Percentiles rank a stretch among this genome's conserved stretches.
phyloP scores from a whole-genome alignment of 2,797 vertebrate species.

The Cyprinodon diabolis region DNA sequence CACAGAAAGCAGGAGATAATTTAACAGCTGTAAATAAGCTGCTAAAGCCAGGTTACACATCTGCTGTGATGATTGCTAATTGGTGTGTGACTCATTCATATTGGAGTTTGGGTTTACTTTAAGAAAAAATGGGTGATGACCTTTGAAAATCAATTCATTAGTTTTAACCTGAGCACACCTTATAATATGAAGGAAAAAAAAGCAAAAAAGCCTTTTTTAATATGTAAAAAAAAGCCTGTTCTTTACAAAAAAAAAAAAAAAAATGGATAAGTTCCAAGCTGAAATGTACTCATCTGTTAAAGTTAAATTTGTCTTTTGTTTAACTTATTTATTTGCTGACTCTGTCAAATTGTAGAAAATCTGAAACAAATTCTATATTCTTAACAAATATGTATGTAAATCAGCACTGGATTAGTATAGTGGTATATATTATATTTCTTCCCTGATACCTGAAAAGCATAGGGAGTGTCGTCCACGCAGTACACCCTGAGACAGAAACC shows the following conservation, averaged over 20 bases:
- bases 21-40: neutral
- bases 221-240: neutral
- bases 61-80: neutral
- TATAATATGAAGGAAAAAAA: neutral
- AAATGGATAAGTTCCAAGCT: neutral
- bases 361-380: neutral
- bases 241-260: neutral
- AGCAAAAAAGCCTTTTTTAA: neutral
- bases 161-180: neutral
- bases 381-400: neutral
- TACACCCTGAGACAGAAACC: constrained; percentile 96
- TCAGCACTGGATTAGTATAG: neutral
- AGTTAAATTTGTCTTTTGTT: neutral
- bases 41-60: neutral
- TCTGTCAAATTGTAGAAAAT: neutral
- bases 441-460: constrained; percentile 91
- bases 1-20: neutral
- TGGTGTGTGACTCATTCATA: neutral
- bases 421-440: neutral
- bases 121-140: neutral
- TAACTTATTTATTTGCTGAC: neutral
- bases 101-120: neutral
- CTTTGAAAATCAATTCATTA: neutral
- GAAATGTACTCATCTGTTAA: neutral
- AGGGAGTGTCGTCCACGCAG: constrained; percentile 96